phyloP scores from a whole-genome alignment of 2,888 invertebrate genomes.

The Pheosia gnoma region DNA sequence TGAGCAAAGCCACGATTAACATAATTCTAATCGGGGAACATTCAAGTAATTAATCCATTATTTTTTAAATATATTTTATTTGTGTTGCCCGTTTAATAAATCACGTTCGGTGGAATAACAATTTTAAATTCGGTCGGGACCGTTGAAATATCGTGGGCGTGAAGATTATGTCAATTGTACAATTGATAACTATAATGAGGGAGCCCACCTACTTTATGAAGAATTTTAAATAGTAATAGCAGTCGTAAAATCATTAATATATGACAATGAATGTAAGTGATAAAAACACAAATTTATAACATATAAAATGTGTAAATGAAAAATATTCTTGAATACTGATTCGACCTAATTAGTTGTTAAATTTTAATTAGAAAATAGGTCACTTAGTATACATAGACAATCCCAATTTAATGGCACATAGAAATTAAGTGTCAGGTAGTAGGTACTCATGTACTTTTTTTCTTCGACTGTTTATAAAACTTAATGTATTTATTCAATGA shows the following conservation, averaged over 20 bases:
- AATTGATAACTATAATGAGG: conserved; percentile 36
- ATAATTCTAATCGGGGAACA: conserved; percentile 7
- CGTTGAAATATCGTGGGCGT: conserved; percentile 36
- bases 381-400: background rate
- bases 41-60: conserved; percentile 8
- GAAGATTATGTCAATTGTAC: conserved; percentile 41
- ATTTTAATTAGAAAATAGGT: background rate
- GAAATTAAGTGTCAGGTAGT: background rate
- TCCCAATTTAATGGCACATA: conserved; percentile 4
- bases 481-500: no score
- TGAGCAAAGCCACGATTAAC: conserved; percentile 1
- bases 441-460: no score
- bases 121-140: conserved; percentile 29
- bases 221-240: conserved; percentile 23
- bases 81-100: conserved; percentile 26
- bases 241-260: conserved; percentile 36
- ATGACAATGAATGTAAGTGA: conserved; percentile 26
- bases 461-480: no score
- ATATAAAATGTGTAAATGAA: conserved; percentile 10
- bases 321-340: conserved; percentile 3
- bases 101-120: conserved; percentile 28
- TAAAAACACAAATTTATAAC: conserved; percentile 31
- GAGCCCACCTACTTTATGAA: conserved; percentile 33
- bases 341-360: background rate
- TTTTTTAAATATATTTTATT: background rate